Base-by-base conservation (phyloP, 2,888 invertebrate genomes). In the Erynnis tages region DNA sequence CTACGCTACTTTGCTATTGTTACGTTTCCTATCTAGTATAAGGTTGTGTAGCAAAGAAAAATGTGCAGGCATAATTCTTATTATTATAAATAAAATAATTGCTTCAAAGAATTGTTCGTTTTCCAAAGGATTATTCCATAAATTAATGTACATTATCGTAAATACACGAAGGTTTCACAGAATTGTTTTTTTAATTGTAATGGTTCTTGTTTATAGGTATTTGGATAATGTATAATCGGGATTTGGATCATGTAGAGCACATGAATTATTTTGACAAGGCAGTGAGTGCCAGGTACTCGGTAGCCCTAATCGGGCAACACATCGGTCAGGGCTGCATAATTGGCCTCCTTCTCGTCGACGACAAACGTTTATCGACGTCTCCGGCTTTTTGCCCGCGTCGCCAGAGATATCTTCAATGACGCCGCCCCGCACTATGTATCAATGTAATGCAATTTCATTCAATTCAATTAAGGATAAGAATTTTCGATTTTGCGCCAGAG, bases 391-490 rank as follows among this genome's bases (percentile, higher is more conserved):
- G 50, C 43, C 8, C 43, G 40, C 32, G 41, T 49, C 49, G 13
- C 41, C 46, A 25, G 10, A 50, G 43, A 52, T 44, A 52, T 37
- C 50, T 37, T 52, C 50, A 52, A 52, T 52, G 50, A 52, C 29
- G 37, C 44, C 50, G 50, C 50, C 30, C 44, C 29, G 35, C 50
- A 52, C 44, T 50, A 52, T 44, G 50, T 52, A 44, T 52, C 43
- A 35, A 52, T 52, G 50, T 35, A 52, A 52, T 52, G 50, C 50
- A 52, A 44, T 52, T 52, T 37, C 50, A 52, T 52, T 52, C 50
- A 52, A 44, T 52, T 52, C 50, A 52, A 52, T 52, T 52, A 52
- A 44, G 44, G 44, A 52, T 52, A 52, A 52, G 44, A 52, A 52
- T 16, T 37, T 29, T 43, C 43, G 44, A 52, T 52, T 52, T 44